phyloP scores from a whole-genome alignment of 2,888 invertebrate species.

The Ochlodes sylvanus region DNA sequence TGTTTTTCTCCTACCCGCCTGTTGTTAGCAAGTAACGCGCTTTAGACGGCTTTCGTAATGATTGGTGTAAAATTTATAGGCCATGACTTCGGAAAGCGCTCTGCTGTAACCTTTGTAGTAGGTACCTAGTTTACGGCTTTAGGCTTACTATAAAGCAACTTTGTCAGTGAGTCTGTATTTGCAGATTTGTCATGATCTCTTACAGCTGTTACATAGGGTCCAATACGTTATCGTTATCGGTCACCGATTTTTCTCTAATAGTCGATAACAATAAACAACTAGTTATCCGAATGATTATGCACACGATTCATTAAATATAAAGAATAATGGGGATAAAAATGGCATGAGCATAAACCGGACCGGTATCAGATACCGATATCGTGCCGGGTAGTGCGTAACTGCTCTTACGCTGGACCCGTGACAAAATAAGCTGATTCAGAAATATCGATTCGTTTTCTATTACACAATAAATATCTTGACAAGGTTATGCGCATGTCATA shows the following conservation, averaged over 20 bases:
- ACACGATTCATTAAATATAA: no score
- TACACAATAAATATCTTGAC: no score
- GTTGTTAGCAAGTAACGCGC: conserved; percentile 26
- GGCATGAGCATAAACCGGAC: no score
- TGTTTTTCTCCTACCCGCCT: conserved; percentile 47
- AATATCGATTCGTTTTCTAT: no score
- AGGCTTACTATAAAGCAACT: conserved; percentile 17
- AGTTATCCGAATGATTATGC: no score
- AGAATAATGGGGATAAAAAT: no score
- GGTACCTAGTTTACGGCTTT: conserved; percentile 23
- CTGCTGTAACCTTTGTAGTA: conserved; percentile 28
- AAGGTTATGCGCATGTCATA: neutral
- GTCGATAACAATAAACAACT: no score
- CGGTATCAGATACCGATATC: neutral
- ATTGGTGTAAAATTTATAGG: conserved; percentile 34
- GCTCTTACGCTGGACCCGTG: neutral
- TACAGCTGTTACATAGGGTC: neutral
- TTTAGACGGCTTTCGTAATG: conserved; percentile 18
- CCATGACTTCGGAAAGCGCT: conserved; percentile 29
- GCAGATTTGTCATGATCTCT: neutral
- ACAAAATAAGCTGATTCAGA: no score
- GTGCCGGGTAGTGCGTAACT: neutral
- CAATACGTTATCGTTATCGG: neutral
- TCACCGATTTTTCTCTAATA: neutral
- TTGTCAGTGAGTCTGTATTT: conserved; percentile 6